Conservation (phyloP, 2,888 invertebrate species). For the Drosophila melanocephala region DNA sequence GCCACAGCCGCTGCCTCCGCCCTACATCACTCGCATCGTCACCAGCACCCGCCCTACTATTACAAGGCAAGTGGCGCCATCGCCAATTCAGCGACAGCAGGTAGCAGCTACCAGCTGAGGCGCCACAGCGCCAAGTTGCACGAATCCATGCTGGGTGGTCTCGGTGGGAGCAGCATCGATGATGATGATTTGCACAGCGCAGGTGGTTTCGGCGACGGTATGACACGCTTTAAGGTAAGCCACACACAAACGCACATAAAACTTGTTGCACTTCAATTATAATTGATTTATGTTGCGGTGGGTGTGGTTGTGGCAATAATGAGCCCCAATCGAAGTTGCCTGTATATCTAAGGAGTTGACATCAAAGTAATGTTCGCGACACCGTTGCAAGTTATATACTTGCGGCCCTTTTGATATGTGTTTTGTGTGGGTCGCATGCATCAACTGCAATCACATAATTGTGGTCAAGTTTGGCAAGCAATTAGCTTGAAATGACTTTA, state of each 20-base stretch:
- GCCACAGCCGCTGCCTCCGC: slow-evolving; percentile 35
- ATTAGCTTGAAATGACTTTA: not conserved
- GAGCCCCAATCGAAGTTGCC: slow-evolving; percentile 36
- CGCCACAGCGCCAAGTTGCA: slow-evolving; percentile 67
- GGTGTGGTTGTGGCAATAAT: slow-evolving; percentile 35
- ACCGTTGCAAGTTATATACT: not conserved
- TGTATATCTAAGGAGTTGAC: not conserved
- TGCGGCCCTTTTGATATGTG: not conserved
- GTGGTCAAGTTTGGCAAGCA: not conserved
- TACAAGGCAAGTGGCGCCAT: slow-evolving; percentile 54
- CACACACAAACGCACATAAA: slow-evolving; percentile 9
- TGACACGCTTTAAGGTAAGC: slow-evolving; percentile 73
- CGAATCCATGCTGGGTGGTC: slow-evolving; percentile 69
- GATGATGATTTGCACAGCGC: slow-evolving; percentile 69
- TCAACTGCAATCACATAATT: slow-evolving; percentile 42
- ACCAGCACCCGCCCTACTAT: slow-evolving; percentile 73
- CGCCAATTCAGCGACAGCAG: slow-evolving; percentile 15
- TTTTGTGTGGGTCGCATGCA: slow-evolving; percentile 33
- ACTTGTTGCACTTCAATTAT: slow-evolving; percentile 52
- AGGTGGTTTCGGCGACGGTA: slow-evolving; percentile 65
- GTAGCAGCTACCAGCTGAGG: slow-evolving; percentile 53
- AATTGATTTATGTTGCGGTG: slow-evolving; percentile 30
- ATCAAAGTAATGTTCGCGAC: slow-evolving; percentile 1
- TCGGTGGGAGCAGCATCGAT: slow-evolving; percentile 65
- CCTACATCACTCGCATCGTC: slow-evolving; percentile 51